Conservation (phyloP, 1,140 invertebrate genomes). For the Trichonephila clavipes region DNA sequence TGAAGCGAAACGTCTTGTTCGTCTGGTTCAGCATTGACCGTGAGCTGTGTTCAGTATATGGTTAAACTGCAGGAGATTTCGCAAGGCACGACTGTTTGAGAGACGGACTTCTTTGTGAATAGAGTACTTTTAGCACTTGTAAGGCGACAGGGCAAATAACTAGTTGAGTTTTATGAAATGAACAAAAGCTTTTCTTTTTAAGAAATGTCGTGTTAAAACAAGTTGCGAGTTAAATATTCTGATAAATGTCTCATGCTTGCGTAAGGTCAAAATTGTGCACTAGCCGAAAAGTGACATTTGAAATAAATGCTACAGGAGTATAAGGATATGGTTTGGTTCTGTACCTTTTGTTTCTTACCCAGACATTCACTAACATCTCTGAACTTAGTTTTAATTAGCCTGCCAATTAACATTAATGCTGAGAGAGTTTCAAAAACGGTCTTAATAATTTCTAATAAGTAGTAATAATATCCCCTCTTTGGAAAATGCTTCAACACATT, state of each 20-base stretch:
- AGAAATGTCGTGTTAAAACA: background rate
- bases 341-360: no score
- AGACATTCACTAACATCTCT: no score
- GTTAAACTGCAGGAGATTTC: background rate
- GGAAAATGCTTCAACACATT: no score
- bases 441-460: no score
- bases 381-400: no score
- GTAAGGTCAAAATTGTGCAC: background rate
- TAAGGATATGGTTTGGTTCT: no score
- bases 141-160: background rate
- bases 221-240: background rate
- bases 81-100: background rate
- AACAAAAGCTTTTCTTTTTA: background rate
- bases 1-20: conserved; percentile 15
- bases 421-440: no score
- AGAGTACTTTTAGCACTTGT: background rate
- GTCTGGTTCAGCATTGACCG: background rate
- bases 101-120: background rate
- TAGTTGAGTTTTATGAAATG: background rate
- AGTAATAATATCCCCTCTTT: no score
- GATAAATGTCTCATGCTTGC: background rate
- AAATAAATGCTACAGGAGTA: no score
- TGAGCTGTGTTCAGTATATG: background rate
- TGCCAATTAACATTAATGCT: no score
- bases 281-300: background rate